Base-by-base conservation (phyloP, 1,140 invertebrate genomes). In the Aradophagus sp. region DNA sequence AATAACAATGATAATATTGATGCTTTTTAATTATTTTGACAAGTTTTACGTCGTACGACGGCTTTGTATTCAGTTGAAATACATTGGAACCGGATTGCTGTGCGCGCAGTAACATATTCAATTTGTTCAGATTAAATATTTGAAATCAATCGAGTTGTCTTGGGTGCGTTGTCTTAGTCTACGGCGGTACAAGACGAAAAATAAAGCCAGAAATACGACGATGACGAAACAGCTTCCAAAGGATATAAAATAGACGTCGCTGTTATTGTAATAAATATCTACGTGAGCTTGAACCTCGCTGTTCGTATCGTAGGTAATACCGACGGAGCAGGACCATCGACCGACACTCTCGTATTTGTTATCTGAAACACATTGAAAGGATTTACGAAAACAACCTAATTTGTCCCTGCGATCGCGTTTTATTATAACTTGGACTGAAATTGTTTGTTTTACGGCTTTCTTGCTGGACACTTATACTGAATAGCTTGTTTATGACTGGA, bases 271-370 rank as follows among this genome's bases (percentile, higher is more conserved):
- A 53, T 58, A 44, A 16, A 73, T 62, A 20, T 66, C 45, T 31
- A 77, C 59, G 13, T 47, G 8, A 5, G 73, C 62, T 58, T 8
- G 50, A 50, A 48, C 73, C 68, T 55, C 63, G 34, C n/a, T 61
- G 2, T 41, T 65, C 48, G 11, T 53, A 34, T 53, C 45, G 48
- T 36, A 58, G 8, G 36, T 56, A 36, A 70, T 67, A 35, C 74
- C 69, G 34, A 65, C 70, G 6, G 70, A 34, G 44, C 74, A 75
- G 6, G 45, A 69, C 76, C 76, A 78, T 1, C 42, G 27, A 48
- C 77, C 77, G 41, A 72, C 50, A 32, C 29, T 63, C 8, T 74
- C 63, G 16, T 61, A 50, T 50, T 44, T 56, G 50, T 73, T 62
- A 58, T 67, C 53, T 67, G 52, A 36, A 67, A 56, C 41, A 59